Evolutionary conservation across 92 coral and sea anemone species (phyloP).

Genomic region (Isaurus tuberculatus): DNA sequence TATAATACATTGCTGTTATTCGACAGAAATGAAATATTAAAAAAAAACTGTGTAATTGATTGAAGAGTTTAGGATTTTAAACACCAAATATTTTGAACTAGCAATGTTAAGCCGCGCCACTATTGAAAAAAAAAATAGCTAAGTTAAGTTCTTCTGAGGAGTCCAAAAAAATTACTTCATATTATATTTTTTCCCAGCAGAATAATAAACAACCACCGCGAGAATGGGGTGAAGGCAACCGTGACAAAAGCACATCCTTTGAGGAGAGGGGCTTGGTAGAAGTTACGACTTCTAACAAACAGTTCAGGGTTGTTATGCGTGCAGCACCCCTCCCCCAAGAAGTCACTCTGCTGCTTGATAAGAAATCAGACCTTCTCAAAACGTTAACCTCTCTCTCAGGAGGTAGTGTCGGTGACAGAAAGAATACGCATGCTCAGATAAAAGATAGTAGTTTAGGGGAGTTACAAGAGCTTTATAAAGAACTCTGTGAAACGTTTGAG

Average conservation of each 20-base stretch:
- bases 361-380: conserved; percentile 75
- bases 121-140: no score
- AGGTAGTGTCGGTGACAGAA: conserved; percentile 59
- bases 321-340: conserved; percentile 84
- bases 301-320: conserved; percentile 77
- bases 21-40: no score
- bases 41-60: no score
- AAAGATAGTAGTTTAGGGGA: conserved; percentile 69
- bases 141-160: no score
- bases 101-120: no score
- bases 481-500: conserved; percentile 70
- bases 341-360: conserved; percentile 73
- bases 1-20: no score
- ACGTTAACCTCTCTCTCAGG: conserved; percentile 69
- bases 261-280: conserved; percentile 71
- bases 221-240: conserved; percentile 38
- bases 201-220: conserved; percentile 56
- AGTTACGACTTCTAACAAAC: conserved; percentile 88
- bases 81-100: no score
- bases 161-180: background rate
- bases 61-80: no score
- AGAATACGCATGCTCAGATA: conserved; percentile 52
- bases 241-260: conserved; percentile 25
- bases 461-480: conserved; percentile 74
- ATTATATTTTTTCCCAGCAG: background rate